These are phyloP conservation scores for Bucorvus abyssinicus DNA, from an alignment of 2,797 vertebrate species.

Conservation along the genomic window DNA sequence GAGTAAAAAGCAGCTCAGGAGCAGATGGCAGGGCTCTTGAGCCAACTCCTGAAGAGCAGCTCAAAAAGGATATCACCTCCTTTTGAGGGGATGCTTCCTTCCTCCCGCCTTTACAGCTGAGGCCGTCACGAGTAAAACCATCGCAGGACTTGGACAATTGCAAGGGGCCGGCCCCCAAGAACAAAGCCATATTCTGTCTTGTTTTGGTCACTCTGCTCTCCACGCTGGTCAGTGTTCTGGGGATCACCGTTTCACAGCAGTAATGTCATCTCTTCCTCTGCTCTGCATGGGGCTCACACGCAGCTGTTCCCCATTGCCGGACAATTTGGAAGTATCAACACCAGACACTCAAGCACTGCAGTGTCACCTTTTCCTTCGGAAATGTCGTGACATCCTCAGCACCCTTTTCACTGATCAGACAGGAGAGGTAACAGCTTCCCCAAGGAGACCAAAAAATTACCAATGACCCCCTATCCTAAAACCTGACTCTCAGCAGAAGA, in stretches of 20 bases:
- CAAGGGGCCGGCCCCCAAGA: background rate
- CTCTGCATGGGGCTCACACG: background rate
- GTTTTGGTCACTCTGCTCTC: background rate
- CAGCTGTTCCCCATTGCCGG: background rate
- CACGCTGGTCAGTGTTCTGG: background rate
- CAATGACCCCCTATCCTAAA: background rate
- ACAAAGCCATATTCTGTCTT: background rate
- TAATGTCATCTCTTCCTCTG: background rate
- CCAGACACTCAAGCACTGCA: background rate
- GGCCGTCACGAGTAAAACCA: background rate
- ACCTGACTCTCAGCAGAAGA: background rate
- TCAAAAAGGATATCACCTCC: background rate
- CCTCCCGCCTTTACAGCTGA: background rate
- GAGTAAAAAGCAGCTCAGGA: background rate
- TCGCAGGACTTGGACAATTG: rapidly evolving
- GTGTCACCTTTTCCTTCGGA: background rate
- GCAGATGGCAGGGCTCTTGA: background rate
- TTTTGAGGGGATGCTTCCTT: background rate
- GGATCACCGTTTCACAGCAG: background rate
- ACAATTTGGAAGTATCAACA: background rate
- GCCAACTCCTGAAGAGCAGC: background rate
- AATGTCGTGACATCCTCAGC: background rate
- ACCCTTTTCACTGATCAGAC: background rate
- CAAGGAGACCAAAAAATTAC: background rate
- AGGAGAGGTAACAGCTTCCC: background rate